These are phyloP conservation scores for Eucriotettix oculatus DNA, from an alignment of 2,888 invertebrate genomes.

Conservation along the genomic window DNA sequence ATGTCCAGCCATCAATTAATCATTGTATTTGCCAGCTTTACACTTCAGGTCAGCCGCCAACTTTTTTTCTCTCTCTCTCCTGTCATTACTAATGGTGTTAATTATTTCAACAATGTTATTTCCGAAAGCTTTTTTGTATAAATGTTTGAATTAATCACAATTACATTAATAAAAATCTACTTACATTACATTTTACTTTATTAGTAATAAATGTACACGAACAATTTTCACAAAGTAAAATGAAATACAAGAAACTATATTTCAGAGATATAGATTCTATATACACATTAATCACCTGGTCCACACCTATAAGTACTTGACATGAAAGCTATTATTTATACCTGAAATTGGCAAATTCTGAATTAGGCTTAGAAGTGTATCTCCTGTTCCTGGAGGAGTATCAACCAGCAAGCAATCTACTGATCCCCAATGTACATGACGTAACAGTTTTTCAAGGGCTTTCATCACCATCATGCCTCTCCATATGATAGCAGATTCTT, in stretches of 20 bases:
- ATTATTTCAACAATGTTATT: too few relatives aligned
- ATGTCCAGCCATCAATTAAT: too few relatives aligned
- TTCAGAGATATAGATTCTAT: too few relatives aligned
- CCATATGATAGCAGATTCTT: slow-evolving; percentile 81
- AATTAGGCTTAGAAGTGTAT: slow-evolving; percentile 78
- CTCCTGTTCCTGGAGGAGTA: slow-evolving; percentile 94
- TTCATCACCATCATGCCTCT: slow-evolving; percentile 94
- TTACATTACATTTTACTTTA: neutral
- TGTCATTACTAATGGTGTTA: too few relatives aligned
- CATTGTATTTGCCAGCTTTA: neutral
- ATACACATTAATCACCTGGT: too few relatives aligned
- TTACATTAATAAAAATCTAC: neutral
- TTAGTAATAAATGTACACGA: too few relatives aligned
- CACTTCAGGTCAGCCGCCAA: too few relatives aligned
- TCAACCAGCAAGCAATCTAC: slow-evolving; percentile 81
- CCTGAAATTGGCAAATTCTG: slow-evolving; percentile 79
- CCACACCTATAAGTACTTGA: neutral
- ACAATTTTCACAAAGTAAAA: too few relatives aligned
- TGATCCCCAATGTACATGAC: slow-evolving; percentile 77
- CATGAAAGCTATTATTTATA: slow-evolving; percentile 16
- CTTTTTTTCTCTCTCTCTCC: too few relatives aligned
- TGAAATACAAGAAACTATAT: too few relatives aligned
- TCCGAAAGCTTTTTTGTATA: too few relatives aligned
- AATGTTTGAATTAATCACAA: too few relatives aligned
- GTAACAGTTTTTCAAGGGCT: slow-evolving; percentile 67